Percentiles rank a stretch among this genome's conserved stretches.
Conservation (phyloP, 1,140 invertebrate species). For the Pteromalus puparum region DNA sequence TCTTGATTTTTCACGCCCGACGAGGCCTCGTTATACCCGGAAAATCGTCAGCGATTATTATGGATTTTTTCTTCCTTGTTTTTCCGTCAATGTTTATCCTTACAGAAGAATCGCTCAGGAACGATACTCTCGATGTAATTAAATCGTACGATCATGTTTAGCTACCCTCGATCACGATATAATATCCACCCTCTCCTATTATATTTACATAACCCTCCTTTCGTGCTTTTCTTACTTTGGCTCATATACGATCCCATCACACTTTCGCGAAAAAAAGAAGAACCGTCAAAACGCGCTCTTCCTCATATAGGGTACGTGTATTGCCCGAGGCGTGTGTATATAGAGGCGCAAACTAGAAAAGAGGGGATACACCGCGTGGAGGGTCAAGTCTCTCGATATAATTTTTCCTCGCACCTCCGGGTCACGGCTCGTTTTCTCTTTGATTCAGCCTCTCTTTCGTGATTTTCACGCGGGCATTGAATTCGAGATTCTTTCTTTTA, state of each 20-base stretch:
- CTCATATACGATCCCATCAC: not conserved
- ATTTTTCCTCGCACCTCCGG: conserved; percentile 44
- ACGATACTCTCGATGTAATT: not conserved
- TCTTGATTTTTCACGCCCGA: conserved; percentile 45
- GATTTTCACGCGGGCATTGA: conserved; percentile 43
- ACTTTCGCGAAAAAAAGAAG: not conserved
- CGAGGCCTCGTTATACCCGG: not conserved
- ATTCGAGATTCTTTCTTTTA: not conserved
- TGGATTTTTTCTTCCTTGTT: not conserved
- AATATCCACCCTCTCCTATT: conserved; percentile 3
- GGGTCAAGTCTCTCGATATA: conserved; percentile 25
- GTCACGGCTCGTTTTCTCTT: conserved; percentile 29
- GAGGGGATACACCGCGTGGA: not conserved
- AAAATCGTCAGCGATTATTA: not conserved
- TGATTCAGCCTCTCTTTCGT: conserved; percentile 24
- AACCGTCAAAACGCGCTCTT: not conserved
- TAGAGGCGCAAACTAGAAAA: not conserved
- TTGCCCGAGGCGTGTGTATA: not conserved
- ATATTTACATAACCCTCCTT: conserved; percentile 34
- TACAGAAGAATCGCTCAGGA: no score
- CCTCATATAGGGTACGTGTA: conserved; percentile 3
- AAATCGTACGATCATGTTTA: conserved; percentile 7
- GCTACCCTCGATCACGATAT: conserved; percentile 22
- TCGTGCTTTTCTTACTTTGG: not conserved
- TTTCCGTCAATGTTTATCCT: not conserved